Conservation (phyloP, 2,888 invertebrate genomes). For the Lasioglossum malachurum region DNA sequence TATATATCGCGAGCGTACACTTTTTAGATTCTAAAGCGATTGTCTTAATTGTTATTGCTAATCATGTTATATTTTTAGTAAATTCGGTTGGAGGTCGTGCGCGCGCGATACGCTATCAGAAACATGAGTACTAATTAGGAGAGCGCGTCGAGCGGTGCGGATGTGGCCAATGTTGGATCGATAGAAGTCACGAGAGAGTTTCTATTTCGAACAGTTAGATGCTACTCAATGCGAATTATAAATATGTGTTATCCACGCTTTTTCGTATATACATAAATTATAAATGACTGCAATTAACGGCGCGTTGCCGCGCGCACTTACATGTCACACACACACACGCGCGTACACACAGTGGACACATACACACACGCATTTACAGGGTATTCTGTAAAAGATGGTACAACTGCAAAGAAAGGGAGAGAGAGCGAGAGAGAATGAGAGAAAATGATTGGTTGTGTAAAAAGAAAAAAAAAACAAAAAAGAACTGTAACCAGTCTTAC, state of each 20-base stretch:
- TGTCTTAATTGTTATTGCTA: slow-evolving; percentile 40
- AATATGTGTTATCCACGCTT: slow-evolving; percentile 75
- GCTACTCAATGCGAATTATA: slow-evolving; percentile 67
- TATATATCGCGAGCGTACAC: slow-evolving; percentile 34
- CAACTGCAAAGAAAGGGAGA: slow-evolving; percentile 48
- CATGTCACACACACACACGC: slow-evolving; percentile 15
- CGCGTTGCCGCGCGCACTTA: slow-evolving; percentile 9
- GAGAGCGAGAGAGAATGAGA: slow-evolving; percentile 13
- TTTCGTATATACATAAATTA: slow-evolving; percentile 79
- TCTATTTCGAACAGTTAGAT: slow-evolving; percentile 63
- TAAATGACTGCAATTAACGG: slow-evolving; percentile 71
- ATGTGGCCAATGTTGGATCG: slow-evolving; percentile 71
- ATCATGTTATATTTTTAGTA: slow-evolving; percentile 48
- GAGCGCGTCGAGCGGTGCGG: slow-evolving; percentile 18
- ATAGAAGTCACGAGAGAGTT: slow-evolving; percentile 60
- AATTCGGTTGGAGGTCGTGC: slow-evolving; percentile 25
- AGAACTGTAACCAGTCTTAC: slow-evolving; percentile 47
- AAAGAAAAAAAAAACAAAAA: slow-evolving; percentile 57
- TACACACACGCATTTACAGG: slow-evolving; percentile 66
- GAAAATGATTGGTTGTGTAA: slow-evolving; percentile 54
- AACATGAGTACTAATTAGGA: slow-evolving; percentile 51
- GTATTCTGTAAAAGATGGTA: slow-evolving; percentile 71
- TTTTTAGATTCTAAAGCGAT: slow-evolving; percentile 35
- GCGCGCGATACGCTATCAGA: slow-evolving; percentile 54
- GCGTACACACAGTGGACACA: slow-evolving; percentile 6